Evolutionary conservation across 2,113 vertebrate species (phyloP).

Genomic region (Gavialis gangeticus): DNA sequence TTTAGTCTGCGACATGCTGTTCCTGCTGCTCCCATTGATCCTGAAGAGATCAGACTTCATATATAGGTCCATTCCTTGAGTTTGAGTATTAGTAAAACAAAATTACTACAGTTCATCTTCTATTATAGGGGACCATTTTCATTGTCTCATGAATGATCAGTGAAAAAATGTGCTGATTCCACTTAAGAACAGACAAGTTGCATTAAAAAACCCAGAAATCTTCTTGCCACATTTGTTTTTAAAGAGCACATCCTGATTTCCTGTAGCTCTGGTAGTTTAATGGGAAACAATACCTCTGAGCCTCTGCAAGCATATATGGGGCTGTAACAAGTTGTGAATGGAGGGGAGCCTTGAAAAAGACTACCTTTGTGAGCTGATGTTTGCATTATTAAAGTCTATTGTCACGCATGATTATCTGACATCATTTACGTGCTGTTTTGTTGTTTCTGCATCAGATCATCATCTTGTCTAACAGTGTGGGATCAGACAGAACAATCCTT

Average conservation of each 20-base stretch:
- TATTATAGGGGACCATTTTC: not conserved
- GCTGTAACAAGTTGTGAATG: not conserved
- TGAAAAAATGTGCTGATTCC: not conserved
- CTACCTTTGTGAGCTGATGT: not conserved
- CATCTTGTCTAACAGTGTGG: not conserved
- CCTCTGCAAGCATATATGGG: not conserved
- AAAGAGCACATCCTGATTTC: not conserved
- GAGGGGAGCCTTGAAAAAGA: not conserved
- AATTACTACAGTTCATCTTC: not conserved
- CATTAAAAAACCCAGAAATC: not conserved
- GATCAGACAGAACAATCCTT: not conserved
- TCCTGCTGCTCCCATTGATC: not conserved
- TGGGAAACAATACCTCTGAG: not conserved
- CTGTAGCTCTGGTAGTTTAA: not conserved
- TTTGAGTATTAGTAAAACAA: not conserved
- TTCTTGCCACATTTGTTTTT: not conserved
- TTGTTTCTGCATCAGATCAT: not conserved
- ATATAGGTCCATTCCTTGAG: not conserved
- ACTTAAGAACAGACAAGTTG: not conserved
- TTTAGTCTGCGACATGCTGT: not conserved
- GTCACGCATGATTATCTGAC: rapidly evolving
- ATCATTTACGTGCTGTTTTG: not conserved
- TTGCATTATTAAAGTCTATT: not conserved
- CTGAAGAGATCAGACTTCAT: not conserved
- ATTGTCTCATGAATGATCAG: slow-evolving; percentile 18